Evolutionary conservation across 53 echinoderm and acorn worm genomes (phyloP), one percentile per base, ranked within the genome.

Genomic region (Pentamera pediparva): DNA sequence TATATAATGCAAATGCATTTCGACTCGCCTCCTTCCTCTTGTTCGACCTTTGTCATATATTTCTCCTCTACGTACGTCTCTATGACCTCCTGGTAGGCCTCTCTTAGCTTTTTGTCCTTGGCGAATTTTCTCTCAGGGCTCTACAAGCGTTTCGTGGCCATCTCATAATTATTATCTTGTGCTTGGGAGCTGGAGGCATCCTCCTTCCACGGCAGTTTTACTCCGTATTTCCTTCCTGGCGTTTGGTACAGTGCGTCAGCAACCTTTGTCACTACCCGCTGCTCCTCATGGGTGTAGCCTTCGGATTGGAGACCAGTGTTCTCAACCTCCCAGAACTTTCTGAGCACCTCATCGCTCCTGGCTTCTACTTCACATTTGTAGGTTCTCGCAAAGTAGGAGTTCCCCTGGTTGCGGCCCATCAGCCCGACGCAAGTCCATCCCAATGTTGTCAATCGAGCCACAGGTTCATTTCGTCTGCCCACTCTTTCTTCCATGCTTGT

Each of bases 401-500:
- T 37, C 0, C 39, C 21, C 37, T 37, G 12, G 30, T 27, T 55
- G 7, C 26, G 37, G 39, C 33, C 34, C 2, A 37, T 65, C 32
- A 34, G 62, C 1, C 65, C 65, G 5, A 65, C 4, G 29, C 65
- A 65, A 0, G 37, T 65, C 65, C 65, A 65, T 6, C 65, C 65
- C 11, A 65, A 30, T 8, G 65, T 38, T 22, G 39, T 65, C 19
- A 65, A 12, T 36, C 65, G 39, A 6, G 65, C 39, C 2, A 39
- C 38, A 17, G 65, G 65, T 40, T 65, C 65, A 38, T 38, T 38
- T n/a, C 39, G 7, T 7, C 39, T 65, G 5, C 65, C 65, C 39
- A 5, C 9, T 61, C 61, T 33, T 4, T 61, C n/a, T 1, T 61
- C 61, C 1, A 61, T 10, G 31, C 31, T 9, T 40, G 39, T 65